Evolutionary conservation across 2,888 invertebrate genomes (phyloP), one percentile per base, ranked within the genome.

Genomic region (Gisinianus flammeolus): DNA sequence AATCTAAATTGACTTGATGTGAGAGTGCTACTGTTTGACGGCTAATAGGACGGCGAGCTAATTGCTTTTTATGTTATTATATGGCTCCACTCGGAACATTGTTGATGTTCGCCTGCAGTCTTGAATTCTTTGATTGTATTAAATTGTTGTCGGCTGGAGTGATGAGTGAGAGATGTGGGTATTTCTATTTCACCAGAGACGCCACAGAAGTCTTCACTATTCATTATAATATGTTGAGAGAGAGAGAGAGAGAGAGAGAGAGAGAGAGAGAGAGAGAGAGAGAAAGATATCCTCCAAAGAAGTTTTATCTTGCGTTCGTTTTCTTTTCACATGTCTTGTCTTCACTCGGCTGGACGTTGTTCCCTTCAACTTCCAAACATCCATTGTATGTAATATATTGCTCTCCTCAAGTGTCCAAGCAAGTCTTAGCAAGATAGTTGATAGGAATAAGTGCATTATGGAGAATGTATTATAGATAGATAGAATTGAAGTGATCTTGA

Each of bases 11-110:
- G 76, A 68, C 76, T 68, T 68, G 67, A 76, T 76, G 44, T 67
- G 76, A 68, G 76, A 68, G 30, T 54, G 76, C 76, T 76, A 76
- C 76, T 76, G 76, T 76, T 76, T 76, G 76, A 76, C 68, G 68
- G 76, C 75, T 67, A 67, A 68, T 67, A 76, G 68, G 56, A 73
- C 62, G 52, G 26, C n/a, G 30, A 62, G 24, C 68, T 76, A 68
- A 76, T 76, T 76, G 68, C 76, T 76, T 76, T 66, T 56, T 75
- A 67, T 67, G 31, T 35, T 30, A 73, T 71, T 71, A 71, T 71
- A 54, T 54, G 52, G 71, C 71, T 62, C 33, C 73, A 73, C 22
- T 56, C 54, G 33, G 33, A 35, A 22, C 26, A 73, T 73, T 73
- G 73, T 73, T 73, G 62, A 19, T 73, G 62, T 62, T 73, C 31